phyloP scores from a whole-genome alignment of 2,113 vertebrate species.

The Synchiropus splendidus region DNA sequence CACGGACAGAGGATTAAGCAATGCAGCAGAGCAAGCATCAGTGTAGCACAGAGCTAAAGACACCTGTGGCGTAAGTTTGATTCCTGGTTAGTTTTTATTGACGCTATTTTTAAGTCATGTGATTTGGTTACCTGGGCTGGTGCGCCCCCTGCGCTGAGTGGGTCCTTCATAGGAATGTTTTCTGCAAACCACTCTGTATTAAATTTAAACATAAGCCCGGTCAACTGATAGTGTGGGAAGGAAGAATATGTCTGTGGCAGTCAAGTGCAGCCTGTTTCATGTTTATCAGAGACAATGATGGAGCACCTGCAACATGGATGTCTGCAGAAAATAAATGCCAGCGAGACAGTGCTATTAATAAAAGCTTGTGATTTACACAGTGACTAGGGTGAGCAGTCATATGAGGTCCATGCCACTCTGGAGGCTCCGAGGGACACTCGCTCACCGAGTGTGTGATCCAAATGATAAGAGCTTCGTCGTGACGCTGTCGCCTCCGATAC shows the following conservation, averaged over 20 bases:
- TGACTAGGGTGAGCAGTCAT: slow-evolving; percentile 4
- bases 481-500: slow-evolving; percentile 3
- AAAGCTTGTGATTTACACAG: slow-evolving; percentile 35
- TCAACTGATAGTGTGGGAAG: too few species aligned
- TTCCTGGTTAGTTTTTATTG: too few species aligned
- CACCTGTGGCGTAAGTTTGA: too few species aligned
- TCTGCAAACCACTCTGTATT: too few species aligned
- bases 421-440: slow-evolving; percentile 27
- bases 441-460: slow-evolving; percentile 30
- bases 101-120: too few species aligned
- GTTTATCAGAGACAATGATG: slow-evolving; percentile 26
- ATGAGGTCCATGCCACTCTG: slow-evolving; percentile 17
- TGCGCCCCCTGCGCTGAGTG: too few species aligned
- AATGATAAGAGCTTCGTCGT: slow-evolving; percentile 19
- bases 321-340: slow-evolving; percentile 16
- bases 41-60: too few species aligned
- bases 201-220: too few species aligned
- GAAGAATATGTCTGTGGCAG: background rate
- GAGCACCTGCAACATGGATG: slow-evolving; percentile 2
- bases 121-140: too few species aligned
- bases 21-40: too few species aligned
- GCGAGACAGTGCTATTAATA: slow-evolving; percentile 27
- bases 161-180: too few species aligned
- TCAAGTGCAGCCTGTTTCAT: slow-evolving; percentile 10
- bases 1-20: too few species aligned